Evolutionary conservation across 2,113 vertebrate species (phyloP).

Genomic region (Tragelaphus strepsiceros): DNA sequence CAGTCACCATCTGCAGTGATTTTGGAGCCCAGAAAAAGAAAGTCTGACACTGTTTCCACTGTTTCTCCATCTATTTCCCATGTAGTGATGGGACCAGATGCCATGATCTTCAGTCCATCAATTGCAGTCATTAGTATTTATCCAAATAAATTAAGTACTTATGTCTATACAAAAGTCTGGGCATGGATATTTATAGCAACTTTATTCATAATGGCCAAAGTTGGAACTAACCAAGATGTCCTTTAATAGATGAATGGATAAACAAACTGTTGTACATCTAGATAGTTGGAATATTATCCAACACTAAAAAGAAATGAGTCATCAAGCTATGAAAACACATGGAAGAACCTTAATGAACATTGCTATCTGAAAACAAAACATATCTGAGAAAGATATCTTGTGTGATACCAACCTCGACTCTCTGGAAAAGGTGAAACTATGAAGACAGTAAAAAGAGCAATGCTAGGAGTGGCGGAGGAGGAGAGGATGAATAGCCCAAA

Average conservation of each 20-base stretch:
- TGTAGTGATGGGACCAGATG: too few relatives aligned
- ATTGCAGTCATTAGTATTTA: neutral
- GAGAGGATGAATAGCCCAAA: neutral
- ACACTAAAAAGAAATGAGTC: neutral
- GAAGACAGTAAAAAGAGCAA: neutral
- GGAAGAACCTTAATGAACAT: neutral
- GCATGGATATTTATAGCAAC: neutral
- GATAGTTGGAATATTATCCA: neutral
- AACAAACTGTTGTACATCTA: neutral
- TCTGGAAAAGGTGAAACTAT: neutral
- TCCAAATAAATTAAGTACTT: neutral
- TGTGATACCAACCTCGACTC: neutral
- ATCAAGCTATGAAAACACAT: neutral
- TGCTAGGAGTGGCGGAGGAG: neutral
- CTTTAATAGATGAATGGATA: neutral
- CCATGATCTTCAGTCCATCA: neutral
- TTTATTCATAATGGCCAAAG: neutral
- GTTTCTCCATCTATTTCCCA: too few relatives aligned
- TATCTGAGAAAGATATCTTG: neutral
- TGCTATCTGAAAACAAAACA: neutral
- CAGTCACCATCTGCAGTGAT: too few relatives aligned
- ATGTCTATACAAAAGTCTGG: neutral
- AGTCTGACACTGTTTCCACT: too few relatives aligned
- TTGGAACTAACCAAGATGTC: neutral
- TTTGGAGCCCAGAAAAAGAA: too few relatives aligned